Conservation (phyloP, 1,140 invertebrate species). For the Ganaspis sp. region DNA sequence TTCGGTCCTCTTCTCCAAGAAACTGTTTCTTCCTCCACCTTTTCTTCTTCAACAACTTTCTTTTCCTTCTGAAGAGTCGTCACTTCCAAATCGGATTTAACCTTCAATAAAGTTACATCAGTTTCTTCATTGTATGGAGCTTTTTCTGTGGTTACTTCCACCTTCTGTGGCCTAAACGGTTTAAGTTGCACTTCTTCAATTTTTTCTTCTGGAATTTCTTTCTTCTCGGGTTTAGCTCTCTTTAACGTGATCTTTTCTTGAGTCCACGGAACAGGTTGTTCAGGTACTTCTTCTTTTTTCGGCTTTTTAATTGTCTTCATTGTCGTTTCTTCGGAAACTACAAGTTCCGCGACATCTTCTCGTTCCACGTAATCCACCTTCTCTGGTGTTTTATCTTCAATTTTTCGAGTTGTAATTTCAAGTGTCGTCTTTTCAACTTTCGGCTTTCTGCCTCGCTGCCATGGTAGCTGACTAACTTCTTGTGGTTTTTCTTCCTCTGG, state of each 20-base stretch:
- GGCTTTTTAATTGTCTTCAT: slow-evolving; percentile 57
- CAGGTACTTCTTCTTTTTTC: slow-evolving; percentile 38
- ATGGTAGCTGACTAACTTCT: neutral
- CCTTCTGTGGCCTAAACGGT: slow-evolving; percentile 70
- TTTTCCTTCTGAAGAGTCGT: slow-evolving; percentile 21
- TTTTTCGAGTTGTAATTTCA: slow-evolving; percentile 59
- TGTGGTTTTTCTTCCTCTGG: slow-evolving; percentile 32
- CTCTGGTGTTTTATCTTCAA: neutral
- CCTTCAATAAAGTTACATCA: slow-evolving; percentile 13
- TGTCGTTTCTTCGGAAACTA: neutral
- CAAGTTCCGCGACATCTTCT: neutral
- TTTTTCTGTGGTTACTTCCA: slow-evolving; percentile 32
- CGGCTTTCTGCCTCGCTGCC: slow-evolving; percentile 55
- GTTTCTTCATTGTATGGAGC: neutral
- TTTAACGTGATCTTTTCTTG: slow-evolving; percentile 67
- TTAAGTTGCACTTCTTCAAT: slow-evolving; percentile 71
- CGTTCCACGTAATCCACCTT: neutral
- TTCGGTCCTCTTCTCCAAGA: neutral
- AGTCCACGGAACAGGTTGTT: slow-evolving; percentile 63
- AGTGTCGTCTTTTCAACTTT: slow-evolving; percentile 43
- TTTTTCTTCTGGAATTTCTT: slow-evolving; percentile 55
- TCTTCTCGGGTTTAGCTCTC: slow-evolving; percentile 57
- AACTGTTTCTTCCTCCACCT: neutral
- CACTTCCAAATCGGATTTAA: slow-evolving; percentile 32
- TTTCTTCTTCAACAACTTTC: neutral